Evolutionary conservation across 2,888 invertebrate genomes (phyloP).

Genomic region (Phyllotreta striolata): DNA sequence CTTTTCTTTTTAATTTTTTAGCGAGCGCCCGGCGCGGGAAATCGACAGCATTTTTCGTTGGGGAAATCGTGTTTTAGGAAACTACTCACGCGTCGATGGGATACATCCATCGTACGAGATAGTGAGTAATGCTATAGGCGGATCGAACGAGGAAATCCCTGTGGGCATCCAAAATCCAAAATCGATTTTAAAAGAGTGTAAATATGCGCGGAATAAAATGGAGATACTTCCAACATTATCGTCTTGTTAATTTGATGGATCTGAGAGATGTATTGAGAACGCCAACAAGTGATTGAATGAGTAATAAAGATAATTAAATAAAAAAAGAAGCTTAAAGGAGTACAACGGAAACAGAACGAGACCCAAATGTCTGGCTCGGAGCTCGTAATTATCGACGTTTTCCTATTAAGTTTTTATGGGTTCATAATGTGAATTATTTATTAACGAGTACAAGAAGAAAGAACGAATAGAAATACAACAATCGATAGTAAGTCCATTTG

Average conservation of each 20-base stretch:
- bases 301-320: too few species aligned
- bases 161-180: conserved; percentile 30
- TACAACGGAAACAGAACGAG: too few species aligned
- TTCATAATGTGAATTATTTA: conserved; percentile 12
- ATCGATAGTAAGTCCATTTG: conserved; percentile 12
- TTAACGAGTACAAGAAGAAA: conserved; percentile 10
- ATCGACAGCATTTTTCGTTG: conserved; percentile 34
- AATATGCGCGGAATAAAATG: conserved; percentile 7
- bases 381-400: conserved; percentile 1
- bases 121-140: conserved; percentile 45
- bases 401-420: conserved; percentile 10
- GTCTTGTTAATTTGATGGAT: too few species aligned
- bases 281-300: too few species aligned
- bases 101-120: conserved; percentile 35
- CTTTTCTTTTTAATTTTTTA: conserved; percentile 35
- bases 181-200: conserved; percentile 41
- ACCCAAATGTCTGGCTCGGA: background rate
- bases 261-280: too few species aligned
- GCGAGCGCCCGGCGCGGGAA: conserved; percentile 28
- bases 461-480: conserved; percentile 15
- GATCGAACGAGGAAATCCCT: conserved; percentile 36
- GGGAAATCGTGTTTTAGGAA: conserved; percentile 41
- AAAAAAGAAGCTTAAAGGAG: too few species aligned
- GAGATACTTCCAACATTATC: too few species aligned
- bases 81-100: conserved; percentile 44